phyloP scores from a whole-genome alignment of 2,113 vertebrate species.

The Stomatorhinus ivindoensis region DNA sequence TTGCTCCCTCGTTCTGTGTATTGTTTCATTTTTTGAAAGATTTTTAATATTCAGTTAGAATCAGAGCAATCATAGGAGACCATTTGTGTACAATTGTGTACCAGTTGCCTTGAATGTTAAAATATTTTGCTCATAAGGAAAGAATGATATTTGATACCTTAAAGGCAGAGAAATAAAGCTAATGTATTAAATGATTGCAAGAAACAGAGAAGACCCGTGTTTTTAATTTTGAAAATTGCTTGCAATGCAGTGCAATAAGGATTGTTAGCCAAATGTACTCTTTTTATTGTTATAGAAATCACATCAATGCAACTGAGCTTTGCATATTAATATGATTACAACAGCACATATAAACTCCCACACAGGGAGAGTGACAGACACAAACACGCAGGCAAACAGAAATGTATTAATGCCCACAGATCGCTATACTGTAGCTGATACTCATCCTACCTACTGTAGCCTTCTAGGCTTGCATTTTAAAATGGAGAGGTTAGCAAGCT shows the following conservation, averaged over 20 bases:
- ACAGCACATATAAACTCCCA: background rate
- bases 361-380: background rate
- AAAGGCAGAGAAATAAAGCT: background rate
- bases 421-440: background rate
- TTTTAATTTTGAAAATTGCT: background rate
- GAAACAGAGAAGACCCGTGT: background rate
- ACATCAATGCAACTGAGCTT: background rate
- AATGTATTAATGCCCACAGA: background rate
- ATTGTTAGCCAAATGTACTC: background rate
- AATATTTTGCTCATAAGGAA: background rate
- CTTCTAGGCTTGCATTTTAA: background rate
- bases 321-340: background rate
- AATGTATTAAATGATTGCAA: background rate
- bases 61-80: background rate
- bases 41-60: background rate
- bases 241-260: background rate
- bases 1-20: background rate
- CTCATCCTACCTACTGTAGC: background rate
- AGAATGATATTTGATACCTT: background rate
- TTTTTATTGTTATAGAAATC: background rate
- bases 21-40: background rate
- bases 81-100: background rate
- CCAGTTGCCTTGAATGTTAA: background rate
- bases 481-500: background rate
- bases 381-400: background rate